phyloP scores from a whole-genome alignment of 1,140 invertebrate species.

The Lepidostoma basale region DNA sequence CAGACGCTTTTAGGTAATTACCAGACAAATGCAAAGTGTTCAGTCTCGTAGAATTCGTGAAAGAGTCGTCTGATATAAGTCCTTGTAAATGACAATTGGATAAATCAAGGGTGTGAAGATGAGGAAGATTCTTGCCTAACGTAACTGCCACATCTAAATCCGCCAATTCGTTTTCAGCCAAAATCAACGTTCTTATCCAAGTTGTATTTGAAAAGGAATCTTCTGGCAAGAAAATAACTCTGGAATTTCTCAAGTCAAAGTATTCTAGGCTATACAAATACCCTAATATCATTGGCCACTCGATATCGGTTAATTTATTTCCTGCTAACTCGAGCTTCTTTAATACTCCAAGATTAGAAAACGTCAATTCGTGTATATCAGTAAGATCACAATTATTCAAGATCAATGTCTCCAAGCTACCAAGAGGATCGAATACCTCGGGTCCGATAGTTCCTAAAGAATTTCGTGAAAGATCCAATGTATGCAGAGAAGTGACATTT shows the following conservation, averaged over 20 bases:
- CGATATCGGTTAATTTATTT: conserved; percentile 64
- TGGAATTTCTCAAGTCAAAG: conserved; percentile 67
- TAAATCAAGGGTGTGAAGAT: conserved; percentile 70
- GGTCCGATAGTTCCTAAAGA: conserved; percentile 64
- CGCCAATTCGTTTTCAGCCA: conserved; percentile 70
- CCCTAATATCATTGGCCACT: conserved; percentile 67
- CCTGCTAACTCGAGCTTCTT: conserved; percentile 69
- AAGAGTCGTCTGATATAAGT: conserved; percentile 70
- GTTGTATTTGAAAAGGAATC: conserved; percentile 70
- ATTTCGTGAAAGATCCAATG: conserved; percentile 73
- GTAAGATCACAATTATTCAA: conserved; percentile 70
- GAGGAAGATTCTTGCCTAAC: conserved; percentile 68
- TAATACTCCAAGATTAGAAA: conserved; percentile 64
- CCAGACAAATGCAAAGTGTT: conserved; percentile 69
- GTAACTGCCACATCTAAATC: conserved; percentile 70
- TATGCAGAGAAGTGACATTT: conserved; percentile 69
- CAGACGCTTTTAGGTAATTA: conserved; percentile 70
- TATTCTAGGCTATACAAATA: conserved; percentile 67
- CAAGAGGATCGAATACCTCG: conserved; percentile 67
- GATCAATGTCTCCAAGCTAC: conserved; percentile 68
- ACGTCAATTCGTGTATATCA: conserved; percentile 63
- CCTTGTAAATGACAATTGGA: conserved; percentile 72
- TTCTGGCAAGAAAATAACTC: conserved; percentile 66
- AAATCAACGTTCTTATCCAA: conserved; percentile 67
- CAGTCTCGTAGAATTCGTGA: conserved; percentile 70